phyloP scores from a whole-genome alignment of 2,888 invertebrate species.

The Hyposoter dolosus region DNA sequence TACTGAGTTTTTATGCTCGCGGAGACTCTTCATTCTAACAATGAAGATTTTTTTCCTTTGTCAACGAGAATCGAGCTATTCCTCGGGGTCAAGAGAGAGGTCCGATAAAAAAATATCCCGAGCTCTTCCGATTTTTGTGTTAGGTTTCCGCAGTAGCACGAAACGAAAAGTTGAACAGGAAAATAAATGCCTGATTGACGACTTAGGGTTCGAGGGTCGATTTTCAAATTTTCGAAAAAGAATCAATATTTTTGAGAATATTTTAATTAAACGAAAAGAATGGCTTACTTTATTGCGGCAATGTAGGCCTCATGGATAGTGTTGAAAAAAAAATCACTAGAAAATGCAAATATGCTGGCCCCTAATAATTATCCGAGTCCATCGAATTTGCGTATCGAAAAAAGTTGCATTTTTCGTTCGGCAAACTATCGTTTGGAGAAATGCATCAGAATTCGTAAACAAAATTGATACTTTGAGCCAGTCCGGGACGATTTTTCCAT shows the following conservation, averaged over 20 bases:
- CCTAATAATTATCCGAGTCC: not conserved
- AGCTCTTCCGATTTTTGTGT: too few relatives aligned
- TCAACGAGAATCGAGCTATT: not conserved
- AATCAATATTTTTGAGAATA: not conserved
- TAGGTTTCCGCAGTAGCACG: too few relatives aligned
- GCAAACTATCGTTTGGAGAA: not conserved
- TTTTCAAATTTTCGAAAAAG: not conserved
- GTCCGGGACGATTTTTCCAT: not conserved
- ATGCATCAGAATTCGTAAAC: not conserved
- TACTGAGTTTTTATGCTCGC: not conserved
- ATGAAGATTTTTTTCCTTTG: not conserved
- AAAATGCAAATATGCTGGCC: not conserved
- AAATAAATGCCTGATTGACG: too few relatives aligned
- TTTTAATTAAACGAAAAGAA: not conserved
- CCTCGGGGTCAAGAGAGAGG: too few relatives aligned
- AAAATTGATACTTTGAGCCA: not conserved
- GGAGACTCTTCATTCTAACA: not conserved
- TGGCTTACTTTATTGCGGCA: conserved; percentile 7
- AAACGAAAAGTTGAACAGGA: too few relatives aligned
- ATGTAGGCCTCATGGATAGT: conserved; percentile 2
- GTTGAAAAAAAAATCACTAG: not conserved
- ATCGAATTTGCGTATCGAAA: not conserved
- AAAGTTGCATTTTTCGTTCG: not conserved
- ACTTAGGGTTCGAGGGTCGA: not conserved
- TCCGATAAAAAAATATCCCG: too few relatives aligned